These are phyloP conservation scores for Catostylus mosaicus DNA, from an alignment of 30 jellyfish, hydroid and myxozoan genomes.

Conservation along the genomic window DNA sequence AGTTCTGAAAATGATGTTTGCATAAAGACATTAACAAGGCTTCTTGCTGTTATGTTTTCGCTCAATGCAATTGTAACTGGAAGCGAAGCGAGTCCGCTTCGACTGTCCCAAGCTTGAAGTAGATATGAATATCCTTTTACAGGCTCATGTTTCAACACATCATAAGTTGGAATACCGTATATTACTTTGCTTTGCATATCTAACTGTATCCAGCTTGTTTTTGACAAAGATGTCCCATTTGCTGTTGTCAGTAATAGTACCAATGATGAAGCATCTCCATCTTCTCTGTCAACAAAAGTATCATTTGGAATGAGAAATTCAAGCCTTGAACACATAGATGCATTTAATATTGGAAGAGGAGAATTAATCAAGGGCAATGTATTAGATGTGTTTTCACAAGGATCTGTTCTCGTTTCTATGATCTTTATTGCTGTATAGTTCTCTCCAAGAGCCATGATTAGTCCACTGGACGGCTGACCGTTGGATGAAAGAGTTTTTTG, in stretches of 20 bases:
- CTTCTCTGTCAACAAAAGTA: slow-evolving; percentile 69
- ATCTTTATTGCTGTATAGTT: slow-evolving; percentile 14
- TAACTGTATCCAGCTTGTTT: slow-evolving; percentile 83
- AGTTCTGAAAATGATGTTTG: not conserved
- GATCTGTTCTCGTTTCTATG: slow-evolving; percentile 13
- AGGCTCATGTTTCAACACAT: slow-evolving; percentile 41
- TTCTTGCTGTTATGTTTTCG: slow-evolving; percentile 40
- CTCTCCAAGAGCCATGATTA: slow-evolving; percentile 8
- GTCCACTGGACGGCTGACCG: slow-evolving; percentile 22
- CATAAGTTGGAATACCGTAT: slow-evolving; percentile 75
- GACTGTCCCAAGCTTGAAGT: slow-evolving; percentile 54
- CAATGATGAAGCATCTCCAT: slow-evolving; percentile 63
- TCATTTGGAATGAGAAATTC: slow-evolving; percentile 57
- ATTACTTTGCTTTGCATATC: slow-evolving; percentile 40
- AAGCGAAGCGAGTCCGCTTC: slow-evolving; percentile 21
- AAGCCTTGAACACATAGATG: slow-evolving; percentile 41
- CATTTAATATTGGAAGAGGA: slow-evolving; percentile 13
- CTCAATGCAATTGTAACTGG: slow-evolving; percentile 7
- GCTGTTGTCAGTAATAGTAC: slow-evolving; percentile 16
- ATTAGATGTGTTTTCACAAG: slow-evolving; percentile 36
- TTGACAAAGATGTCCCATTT: slow-evolving; percentile 20
- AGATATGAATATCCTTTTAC: slow-evolving; percentile 48
- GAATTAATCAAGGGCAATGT: slow-evolving; percentile 10
- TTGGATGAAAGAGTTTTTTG: not conserved
- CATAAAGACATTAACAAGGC: slow-evolving; percentile 21